These are phyloP conservation scores for Sebastes schlegelii DNA, from an alignment of 2,113 vertebrate species.

Conservation along the genomic window DNA sequence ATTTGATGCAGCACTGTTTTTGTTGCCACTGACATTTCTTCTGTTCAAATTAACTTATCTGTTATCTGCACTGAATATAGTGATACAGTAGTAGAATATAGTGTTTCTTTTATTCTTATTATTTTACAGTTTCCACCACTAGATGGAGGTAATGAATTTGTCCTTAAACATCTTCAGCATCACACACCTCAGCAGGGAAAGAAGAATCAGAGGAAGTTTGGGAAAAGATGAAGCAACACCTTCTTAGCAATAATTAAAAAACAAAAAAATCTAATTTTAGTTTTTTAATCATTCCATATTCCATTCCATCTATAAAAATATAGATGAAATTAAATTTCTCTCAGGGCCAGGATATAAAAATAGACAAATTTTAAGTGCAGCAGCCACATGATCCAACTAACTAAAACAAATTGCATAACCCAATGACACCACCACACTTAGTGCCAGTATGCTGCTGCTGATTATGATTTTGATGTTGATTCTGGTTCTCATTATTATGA, in stretches of 20 bases:
- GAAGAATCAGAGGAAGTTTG: no score
- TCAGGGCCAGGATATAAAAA: no score
- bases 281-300: no score
- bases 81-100: no score
- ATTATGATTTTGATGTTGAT: background rate
- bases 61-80: background rate
- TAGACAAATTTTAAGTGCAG: background rate
- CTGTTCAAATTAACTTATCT: background rate
- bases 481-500: background rate
- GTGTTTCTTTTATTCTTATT: no score
- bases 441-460: background rate
- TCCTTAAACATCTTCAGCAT: background rate
- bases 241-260: no score
- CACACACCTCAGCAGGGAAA: background rate
- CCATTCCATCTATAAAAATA: background rate
- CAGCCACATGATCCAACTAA: background rate
- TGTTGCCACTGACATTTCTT: background rate
- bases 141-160: slow-evolving; percentile 62
- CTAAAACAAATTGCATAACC: background rate
- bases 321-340: background rate
- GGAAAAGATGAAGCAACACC: no score
- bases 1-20: background rate
- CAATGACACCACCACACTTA: background rate
- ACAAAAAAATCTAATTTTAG: no score
- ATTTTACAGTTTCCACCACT: slow-evolving; percentile 43